These are phyloP conservation scores for Pristionchus pacificus DNA, from an alignment of 1,140 invertebrate genomes.

Conservation along the genomic window DNA sequence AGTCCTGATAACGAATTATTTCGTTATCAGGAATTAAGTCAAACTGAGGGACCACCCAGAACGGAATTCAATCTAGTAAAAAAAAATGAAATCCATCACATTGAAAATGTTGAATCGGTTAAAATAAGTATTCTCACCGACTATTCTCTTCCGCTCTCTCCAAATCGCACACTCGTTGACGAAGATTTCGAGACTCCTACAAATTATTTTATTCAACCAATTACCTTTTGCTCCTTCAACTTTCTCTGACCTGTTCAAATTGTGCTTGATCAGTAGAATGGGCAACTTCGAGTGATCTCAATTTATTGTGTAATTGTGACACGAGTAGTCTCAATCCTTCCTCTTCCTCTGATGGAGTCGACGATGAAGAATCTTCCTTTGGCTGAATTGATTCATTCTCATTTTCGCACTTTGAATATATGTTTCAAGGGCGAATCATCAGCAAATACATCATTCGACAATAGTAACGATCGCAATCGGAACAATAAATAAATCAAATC, in stretches of 20 bases:
- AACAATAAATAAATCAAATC: background rate
- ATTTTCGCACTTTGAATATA: too few relatives aligned
- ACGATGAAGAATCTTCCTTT: background rate
- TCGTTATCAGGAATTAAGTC: too few relatives aligned
- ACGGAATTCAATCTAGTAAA: too few relatives aligned
- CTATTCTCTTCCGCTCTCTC: slow-evolving; percentile 15
- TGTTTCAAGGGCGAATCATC: too few relatives aligned
- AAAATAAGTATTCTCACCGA: background rate
- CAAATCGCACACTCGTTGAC: slow-evolving; percentile 16
- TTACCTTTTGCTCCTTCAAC: background rate
- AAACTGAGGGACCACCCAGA: too few relatives aligned
- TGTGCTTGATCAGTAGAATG: slow-evolving; percentile 15
- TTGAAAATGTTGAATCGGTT: too few relatives aligned
- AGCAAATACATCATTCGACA: too few relatives aligned
- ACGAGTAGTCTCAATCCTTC: slow-evolving; percentile 11
- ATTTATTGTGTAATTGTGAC: slow-evolving; percentile 17
- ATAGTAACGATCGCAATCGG: too few relatives aligned
- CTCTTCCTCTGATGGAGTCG: slow-evolving; percentile 8
- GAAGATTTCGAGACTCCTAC: slow-evolving; percentile 7
- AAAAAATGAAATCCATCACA: too few relatives aligned
- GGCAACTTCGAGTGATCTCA: slow-evolving; percentile 17
- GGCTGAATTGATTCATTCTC: background rate
- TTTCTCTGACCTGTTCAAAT: slow-evolving; percentile 14
- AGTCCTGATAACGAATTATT: background rate
- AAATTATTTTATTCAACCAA: slow-evolving; percentile 17